phyloP scores from a whole-genome alignment of 1,140 invertebrate genomes.

The Paramacrobiotus metropolitanus region DNA sequence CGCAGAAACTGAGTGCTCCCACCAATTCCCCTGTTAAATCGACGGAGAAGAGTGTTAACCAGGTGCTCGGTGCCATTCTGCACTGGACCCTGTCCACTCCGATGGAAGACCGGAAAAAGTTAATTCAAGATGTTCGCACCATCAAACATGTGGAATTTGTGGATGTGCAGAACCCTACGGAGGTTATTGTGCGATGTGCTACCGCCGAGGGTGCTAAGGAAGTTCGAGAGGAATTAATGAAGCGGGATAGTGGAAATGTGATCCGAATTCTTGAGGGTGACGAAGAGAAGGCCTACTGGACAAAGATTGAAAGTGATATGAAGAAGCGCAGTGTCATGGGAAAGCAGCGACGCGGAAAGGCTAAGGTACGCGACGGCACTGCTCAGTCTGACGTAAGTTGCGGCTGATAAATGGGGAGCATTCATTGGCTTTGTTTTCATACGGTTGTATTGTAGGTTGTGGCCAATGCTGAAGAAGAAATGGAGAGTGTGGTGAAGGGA shows the following conservation, averaged over 20 bases:
- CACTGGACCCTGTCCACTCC: too few relatives aligned
- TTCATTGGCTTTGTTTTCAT: too few relatives aligned
- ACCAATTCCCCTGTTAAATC: not conserved
- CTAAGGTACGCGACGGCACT: not conserved
- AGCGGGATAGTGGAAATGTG: not conserved
- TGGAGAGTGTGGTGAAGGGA: too few relatives aligned
- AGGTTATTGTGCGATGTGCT: not conserved
- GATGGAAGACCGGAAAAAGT: too few relatives aligned
- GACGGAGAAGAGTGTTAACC: not conserved
- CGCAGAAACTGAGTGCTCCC: not conserved
- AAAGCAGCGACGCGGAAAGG: not conserved
- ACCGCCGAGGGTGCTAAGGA: not conserved
- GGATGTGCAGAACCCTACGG: not conserved
- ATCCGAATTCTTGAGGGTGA: not conserved
- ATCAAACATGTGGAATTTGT: not conserved
- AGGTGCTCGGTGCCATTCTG: too few relatives aligned
- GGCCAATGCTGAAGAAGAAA: too few relatives aligned
- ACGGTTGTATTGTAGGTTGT: too few relatives aligned
- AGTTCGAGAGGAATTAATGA: not conserved
- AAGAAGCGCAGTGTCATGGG: not conserved
- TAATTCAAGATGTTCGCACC: not conserved
- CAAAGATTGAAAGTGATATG: not conserved
- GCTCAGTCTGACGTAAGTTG: not conserved
- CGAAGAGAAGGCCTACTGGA: not conserved
- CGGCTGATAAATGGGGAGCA: too few relatives aligned